Evolutionary conservation across 2,113 vertebrate species (phyloP).

Genomic region (Lepisosteus osseus): DNA sequence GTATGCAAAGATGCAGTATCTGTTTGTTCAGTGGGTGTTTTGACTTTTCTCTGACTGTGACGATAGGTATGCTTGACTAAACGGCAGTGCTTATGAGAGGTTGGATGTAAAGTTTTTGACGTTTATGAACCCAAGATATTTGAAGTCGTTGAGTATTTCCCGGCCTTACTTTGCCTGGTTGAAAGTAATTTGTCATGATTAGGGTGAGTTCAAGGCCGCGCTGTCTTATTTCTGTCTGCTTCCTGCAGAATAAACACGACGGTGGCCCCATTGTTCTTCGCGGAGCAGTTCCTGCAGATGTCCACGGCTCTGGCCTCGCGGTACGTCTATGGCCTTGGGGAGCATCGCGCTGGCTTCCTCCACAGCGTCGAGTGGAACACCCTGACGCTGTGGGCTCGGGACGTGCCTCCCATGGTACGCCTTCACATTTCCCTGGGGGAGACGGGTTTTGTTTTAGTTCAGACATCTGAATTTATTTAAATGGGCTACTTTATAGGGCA

Average conservation of each 20-base stretch:
- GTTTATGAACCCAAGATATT: neutral
- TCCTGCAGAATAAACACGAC: slow-evolving; percentile 74
- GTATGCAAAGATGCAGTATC: too few species aligned
- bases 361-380: slow-evolving; percentile 81
- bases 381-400: slow-evolving; percentile 82
- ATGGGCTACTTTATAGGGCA: too few species aligned
- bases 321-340: slow-evolving; percentile 79
- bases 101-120: too few species aligned
- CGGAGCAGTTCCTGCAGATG: slow-evolving; percentile 84
- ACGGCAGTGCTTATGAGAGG: too few species aligned
- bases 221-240: neutral
- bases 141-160: neutral
- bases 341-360: slow-evolving; percentile 73
- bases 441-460: too few species aligned
- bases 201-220: neutral
- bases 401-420: slow-evolving; percentile 74
- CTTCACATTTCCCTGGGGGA: too few species aligned
- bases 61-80: too few species aligned
- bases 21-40: too few species aligned
- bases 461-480: too few species aligned
- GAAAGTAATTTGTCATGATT: too few species aligned
- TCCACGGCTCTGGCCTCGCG: slow-evolving; percentile 64
- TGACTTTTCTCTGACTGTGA: too few species aligned
- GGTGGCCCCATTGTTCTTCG: slow-evolving; percentile 77
- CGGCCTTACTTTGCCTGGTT: neutral